These are phyloP conservation scores for Nothocercus nigrocapillus DNA, from an alignment of 2,113 vertebrate genomes.

Conservation along the genomic window DNA sequence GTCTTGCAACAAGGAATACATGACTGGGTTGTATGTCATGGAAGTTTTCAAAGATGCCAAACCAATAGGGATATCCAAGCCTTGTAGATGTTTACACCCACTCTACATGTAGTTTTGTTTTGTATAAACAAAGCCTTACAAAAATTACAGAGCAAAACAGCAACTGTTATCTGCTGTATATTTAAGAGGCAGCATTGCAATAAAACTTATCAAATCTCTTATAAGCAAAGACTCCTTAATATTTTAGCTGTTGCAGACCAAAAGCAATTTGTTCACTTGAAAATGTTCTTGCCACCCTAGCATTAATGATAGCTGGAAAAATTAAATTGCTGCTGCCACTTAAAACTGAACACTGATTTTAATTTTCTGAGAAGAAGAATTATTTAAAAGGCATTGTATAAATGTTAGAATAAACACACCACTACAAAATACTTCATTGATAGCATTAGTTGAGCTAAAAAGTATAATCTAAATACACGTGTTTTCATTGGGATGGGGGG, in stretches of 20 bases:
- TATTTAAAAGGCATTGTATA: neutral
- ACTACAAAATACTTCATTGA: neutral
- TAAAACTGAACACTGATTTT: slow-evolving; percentile 18
- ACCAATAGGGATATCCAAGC: neutral
- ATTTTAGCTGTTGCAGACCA: neutral
- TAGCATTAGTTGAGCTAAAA: neutral
- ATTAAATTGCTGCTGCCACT: neutral
- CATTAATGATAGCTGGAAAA: slow-evolving; percentile 24
- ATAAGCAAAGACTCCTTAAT: neutral
- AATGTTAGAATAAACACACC: neutral
- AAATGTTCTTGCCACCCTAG: slow-evolving; percentile 29
- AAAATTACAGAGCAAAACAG: neutral
- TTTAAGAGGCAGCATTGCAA: neutral
- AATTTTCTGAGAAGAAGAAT: slow-evolving; percentile 3
- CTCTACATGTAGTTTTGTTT: neutral
- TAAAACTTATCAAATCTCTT: neutral
- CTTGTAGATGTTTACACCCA: neutral
- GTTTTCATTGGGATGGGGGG: neutral
- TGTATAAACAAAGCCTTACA: neutral
- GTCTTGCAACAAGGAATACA: neutral
- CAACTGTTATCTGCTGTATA: neutral
- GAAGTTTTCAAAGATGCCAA: neutral
- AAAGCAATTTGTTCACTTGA: neutral
- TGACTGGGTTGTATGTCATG: neutral
- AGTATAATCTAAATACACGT: neutral